Conservation (phyloP, 2,888 invertebrate species). For the Agrochola lota region DNA sequence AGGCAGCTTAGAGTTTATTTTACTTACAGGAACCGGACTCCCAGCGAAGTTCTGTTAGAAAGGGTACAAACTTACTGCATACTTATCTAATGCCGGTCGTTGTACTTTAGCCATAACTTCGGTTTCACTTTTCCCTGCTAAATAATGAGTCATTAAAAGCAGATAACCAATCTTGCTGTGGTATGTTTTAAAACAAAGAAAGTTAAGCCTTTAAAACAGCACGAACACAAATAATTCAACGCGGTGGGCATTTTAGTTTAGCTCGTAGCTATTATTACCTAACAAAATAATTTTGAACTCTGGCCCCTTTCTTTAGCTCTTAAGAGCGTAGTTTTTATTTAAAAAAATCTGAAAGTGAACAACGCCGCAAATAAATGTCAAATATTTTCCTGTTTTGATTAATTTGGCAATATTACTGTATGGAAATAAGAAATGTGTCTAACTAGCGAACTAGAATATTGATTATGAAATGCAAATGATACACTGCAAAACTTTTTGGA, state of each 20-base stretch:
- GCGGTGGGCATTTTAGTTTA: neutral
- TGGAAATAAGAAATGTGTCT: too few relatives aligned
- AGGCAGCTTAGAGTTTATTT: conserved; percentile 49
- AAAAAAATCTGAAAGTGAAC: too few relatives aligned
- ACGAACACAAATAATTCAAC: neutral
- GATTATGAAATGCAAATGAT: too few relatives aligned
- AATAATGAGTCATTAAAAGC: neutral
- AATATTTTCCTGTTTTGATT: too few relatives aligned
- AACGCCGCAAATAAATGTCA: too few relatives aligned
- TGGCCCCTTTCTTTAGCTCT: neutral
- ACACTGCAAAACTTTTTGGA: too few relatives aligned
- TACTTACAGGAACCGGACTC: conserved; percentile 52
- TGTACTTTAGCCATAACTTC: neutral
- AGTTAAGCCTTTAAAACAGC: neutral
- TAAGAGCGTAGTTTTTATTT: too few relatives aligned
- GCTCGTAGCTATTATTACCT: neutral
- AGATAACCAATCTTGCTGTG: neutral
- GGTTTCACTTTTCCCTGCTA: conserved; percentile 13
- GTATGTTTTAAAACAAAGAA: neutral
- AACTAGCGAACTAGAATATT: too few relatives aligned
- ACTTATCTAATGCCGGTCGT: conserved; percentile 25
- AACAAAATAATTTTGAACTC: neutral
- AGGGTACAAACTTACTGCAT: conserved; percentile 31
- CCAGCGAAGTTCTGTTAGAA: conserved; percentile 50
- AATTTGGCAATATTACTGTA: too few relatives aligned